Evolutionary conservation across 2,888 invertebrate genomes (phyloP), one percentile per base, ranked within the genome.

Genomic region (Phlogophora meticulosa): DNA sequence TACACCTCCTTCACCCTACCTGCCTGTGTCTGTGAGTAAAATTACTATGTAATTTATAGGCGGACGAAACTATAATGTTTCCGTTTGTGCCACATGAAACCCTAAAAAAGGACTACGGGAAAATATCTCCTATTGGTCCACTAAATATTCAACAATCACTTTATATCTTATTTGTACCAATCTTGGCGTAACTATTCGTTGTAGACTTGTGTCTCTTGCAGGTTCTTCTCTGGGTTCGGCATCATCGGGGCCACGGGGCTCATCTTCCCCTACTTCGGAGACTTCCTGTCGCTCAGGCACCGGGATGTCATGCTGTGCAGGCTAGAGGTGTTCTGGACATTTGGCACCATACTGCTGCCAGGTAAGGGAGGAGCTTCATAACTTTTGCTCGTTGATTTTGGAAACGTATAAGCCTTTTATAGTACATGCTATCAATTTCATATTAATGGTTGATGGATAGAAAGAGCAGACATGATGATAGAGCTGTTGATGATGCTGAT

Each of bases 181-280:
- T 80, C 74, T 64, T 78, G 88, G 83, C 86, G 85, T 88, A 87
- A 90, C 91, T 89, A 92, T 92, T 93, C 87, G 88, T 92, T 92
- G 91, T 92, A 93, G 91, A 89, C 84, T 78, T 86, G 72, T 73
- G 63, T 45, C 65, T 68, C 57, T 90, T 90, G 3, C 92, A 96
- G 97, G 85, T 97, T 97, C 84, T 96, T 97, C 88, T 96, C 96
- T 70, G 97, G 97, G 3, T 96, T 97, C 78, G 96, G 96, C 49
- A 96, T 96, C 83, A 96, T 96, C 78, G 96, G 96, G 0, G 96
- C 96, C 55, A 96, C 96, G 7, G 96, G 96, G 46, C 94, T 96
- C 34, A 88, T 96, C 67, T 96, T 96, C 84, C 96, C 96, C 0
- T 96, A 96, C 87, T 93, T 96, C 55, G 96, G 96, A 13, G 96